A percentile compares a stretch with the other conserved stretches of the same genome.
These are phyloP conservation scores for Dendrolimus kikuchii DNA, from an alignment of 1,140 invertebrate genomes.

Conservation along the genomic window DNA sequence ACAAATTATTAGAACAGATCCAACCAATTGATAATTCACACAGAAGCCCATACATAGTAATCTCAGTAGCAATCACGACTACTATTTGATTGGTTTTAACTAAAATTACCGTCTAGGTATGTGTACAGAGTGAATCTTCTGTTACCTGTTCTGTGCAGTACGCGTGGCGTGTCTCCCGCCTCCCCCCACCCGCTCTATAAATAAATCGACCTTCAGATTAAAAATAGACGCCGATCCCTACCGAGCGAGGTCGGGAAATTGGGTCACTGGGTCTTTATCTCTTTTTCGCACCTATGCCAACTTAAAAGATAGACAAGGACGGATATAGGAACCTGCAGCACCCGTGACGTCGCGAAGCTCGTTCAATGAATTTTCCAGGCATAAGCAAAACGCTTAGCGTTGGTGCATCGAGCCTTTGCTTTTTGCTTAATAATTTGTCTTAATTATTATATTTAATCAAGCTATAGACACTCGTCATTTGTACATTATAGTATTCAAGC, in stretches of 20 bases:
- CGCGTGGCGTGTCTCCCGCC: constrained; percentile 20
- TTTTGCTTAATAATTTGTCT: constrained; percentile 5
- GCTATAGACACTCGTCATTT: neutral
- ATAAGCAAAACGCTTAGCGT: constrained; percentile 29
- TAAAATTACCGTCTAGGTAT: no score
- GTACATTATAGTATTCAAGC: no score
- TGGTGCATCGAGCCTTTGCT: constrained; percentile 28
- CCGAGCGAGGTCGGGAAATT: constrained; percentile 64
- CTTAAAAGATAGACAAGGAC: constrained; percentile 26
- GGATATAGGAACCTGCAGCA: constrained; percentile 34
- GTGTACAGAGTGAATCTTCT: neutral
- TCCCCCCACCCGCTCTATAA: constrained; percentile 52
- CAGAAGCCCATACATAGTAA: no score
- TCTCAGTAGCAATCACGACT: no score
- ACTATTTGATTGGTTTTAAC: no score
- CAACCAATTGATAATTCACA: no score
- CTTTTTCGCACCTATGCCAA: constrained; percentile 23
- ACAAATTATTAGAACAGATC: no score
- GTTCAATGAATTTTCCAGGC: constrained; percentile 67
- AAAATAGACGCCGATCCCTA: constrained; percentile 65
- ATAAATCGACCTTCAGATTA: constrained; percentile 70
- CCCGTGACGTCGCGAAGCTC: constrained; percentile 51
- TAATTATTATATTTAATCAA: constrained; percentile 1
- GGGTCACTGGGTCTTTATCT: constrained; percentile 43
- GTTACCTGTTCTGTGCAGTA: constrained; percentile 1